Percentiles rank a stretch among this genome's conserved stretches.
Evolutionary conservation across 2,113 vertebrate genomes (phyloP).

Genomic region (Athene noctua): DNA sequence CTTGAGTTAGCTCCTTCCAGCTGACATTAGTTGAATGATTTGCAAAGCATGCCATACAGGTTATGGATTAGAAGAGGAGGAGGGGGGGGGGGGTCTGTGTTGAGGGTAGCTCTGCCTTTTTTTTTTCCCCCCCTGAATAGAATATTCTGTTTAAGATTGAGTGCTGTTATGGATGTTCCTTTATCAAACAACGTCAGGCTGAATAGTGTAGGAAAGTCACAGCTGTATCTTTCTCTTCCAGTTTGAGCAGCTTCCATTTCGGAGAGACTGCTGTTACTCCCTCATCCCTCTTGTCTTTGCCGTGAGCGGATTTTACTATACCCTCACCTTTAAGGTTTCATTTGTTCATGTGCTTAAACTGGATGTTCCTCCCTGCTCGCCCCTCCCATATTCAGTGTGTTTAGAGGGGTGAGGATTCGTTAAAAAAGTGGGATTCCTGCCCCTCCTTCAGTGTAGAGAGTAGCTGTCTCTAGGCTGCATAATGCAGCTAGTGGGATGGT

Average conservation of each 20-base stretch:
- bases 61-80: neutral
- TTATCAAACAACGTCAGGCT: neutral
- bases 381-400: neutral
- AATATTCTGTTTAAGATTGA: neutral
- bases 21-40: neutral
- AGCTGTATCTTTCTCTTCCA: neutral
- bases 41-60: neutral
- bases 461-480: neutral
- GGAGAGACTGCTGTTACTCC: neutral
- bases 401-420: neutral
- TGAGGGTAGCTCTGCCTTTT: neutral
- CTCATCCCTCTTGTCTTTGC: neutral
- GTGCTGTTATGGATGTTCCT: neutral
- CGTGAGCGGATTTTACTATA: neutral
- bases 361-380: neutral
- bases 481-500: neutral
- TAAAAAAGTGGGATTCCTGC: neutral
- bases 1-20: neutral
- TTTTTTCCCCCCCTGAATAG: neutral
- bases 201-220: neutral
- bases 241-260: neutral
- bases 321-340: neutral
- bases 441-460: too few species aligned
- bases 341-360: neutral
- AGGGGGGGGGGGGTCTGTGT: neutral